Conservation (phyloP, 2,888 invertebrate genomes). For the Patella ulyssiponensis region DNA sequence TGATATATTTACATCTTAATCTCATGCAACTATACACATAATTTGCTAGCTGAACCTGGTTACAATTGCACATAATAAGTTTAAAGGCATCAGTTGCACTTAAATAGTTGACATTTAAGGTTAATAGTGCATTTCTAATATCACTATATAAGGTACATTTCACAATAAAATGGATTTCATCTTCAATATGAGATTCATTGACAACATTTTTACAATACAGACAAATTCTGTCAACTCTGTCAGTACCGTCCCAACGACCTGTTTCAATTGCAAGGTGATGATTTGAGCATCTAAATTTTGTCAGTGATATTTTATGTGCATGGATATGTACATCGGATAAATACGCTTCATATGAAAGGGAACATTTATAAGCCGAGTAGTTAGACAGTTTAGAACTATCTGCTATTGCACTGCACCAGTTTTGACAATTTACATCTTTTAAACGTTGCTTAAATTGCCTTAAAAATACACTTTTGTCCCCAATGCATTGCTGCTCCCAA, state of each 20-base stretch:
- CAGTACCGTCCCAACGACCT: background rate
- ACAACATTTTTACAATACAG: background rate
- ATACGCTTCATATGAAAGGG: too few species aligned
- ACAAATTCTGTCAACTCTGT: constrained; percentile 1
- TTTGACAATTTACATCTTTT: background rate
- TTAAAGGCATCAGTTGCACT: too few species aligned
- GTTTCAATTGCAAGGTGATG: too few species aligned
- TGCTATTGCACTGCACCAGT: background rate
- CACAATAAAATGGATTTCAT: constrained; percentile 2
- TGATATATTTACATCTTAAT: too few species aligned
- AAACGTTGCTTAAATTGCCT: constrained; percentile 7
- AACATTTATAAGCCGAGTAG: background rate
- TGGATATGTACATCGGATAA: too few species aligned
- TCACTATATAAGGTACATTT: constrained; percentile 1
- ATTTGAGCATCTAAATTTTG: too few species aligned
- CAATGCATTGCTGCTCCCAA: constrained; percentile 20
- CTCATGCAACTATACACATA: too few species aligned
- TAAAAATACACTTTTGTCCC: constrained; percentile 19
- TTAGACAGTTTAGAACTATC: background rate
- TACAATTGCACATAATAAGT: too few species aligned
- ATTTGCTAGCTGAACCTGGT: too few species aligned
- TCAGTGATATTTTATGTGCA: too few species aligned
- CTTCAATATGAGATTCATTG: background rate
- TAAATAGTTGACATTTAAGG: constrained; percentile 4
- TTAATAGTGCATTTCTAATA: background rate